These are phyloP conservation scores for Agrenia bidenticulata DNA, from an alignment of 2,888 invertebrate species.

Conservation along the genomic window DNA sequence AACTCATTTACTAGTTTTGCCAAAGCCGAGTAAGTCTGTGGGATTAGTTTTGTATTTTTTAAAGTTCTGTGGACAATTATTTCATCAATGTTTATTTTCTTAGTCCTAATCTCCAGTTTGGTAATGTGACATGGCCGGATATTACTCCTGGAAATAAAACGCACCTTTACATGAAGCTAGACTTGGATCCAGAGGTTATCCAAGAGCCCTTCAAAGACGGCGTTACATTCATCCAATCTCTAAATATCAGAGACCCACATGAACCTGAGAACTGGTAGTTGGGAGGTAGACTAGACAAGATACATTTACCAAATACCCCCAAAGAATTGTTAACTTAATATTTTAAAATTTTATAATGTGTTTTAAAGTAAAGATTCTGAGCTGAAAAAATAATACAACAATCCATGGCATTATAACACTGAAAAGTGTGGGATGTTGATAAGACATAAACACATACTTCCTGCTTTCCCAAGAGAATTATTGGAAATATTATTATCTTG, in stretches of 20 bases:
- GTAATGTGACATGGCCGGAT: conserved; percentile 20
- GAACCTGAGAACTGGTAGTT: conserved; percentile 33
- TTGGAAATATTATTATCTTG: too few relatives aligned
- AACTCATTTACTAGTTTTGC: conserved; percentile 30
- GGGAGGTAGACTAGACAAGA: too few relatives aligned
- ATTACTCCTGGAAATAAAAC: conserved; percentile 2
- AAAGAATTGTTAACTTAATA: too few relatives aligned
- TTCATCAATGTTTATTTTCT: neutral
- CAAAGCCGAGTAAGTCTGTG: conserved; percentile 25
- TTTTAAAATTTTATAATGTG: too few relatives aligned
- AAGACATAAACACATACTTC: too few relatives aligned
- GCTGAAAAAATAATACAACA: too few relatives aligned
- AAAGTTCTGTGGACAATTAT: neutral
- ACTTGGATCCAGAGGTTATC: conserved; percentile 19
- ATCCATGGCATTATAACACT: too few relatives aligned
- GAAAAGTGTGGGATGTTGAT: too few relatives aligned
- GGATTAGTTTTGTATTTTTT: neutral
- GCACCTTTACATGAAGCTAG: conserved; percentile 25
- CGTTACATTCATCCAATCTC: conserved; percentile 22
- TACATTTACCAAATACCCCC: too few relatives aligned
- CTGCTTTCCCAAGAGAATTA: too few relatives aligned
- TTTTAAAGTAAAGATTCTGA: too few relatives aligned
- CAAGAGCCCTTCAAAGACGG: conserved; percentile 21
- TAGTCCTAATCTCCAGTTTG: conserved; percentile 23
- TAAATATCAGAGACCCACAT: conserved; percentile 25